phyloP scores from a whole-genome alignment of 1,140 invertebrate genomes.

The Lasaia peninsularis region DNA sequence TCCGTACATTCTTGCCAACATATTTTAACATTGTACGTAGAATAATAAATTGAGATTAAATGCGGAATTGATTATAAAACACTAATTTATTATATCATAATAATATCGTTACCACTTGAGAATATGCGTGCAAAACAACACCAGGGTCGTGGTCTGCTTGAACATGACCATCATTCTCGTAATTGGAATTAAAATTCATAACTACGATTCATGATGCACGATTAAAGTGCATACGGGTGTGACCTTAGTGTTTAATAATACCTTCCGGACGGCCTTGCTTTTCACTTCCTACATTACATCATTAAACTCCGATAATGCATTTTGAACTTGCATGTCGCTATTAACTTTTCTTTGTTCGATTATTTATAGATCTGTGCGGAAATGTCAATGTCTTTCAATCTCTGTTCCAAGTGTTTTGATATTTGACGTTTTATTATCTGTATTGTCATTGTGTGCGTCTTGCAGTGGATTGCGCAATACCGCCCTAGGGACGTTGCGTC shows the following conservation, averaged over 20 bases:
- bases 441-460: slow-evolving; percentile 30
- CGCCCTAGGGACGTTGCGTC: slow-evolving; percentile 61
- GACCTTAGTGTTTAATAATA: slow-evolving; percentile 52
- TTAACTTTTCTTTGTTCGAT: slow-evolving; percentile 44
- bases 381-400: slow-evolving; percentile 14
- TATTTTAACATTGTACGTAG: not conserved
- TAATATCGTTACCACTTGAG: not conserved
- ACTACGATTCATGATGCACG: slow-evolving; percentile 42
- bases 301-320: slow-evolving; percentile 49
- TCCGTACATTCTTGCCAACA: not conserved
- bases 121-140: slow-evolving; percentile 11
- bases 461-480: slow-evolving; percentile 62
- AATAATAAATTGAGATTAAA: not conserved
- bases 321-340: slow-evolving; percentile 42
- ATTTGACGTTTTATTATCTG: slow-evolving; percentile 26
- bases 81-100: not conserved
- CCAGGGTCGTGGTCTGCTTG: slow-evolving; percentile 21
- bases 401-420: slow-evolving; percentile 11
- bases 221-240: slow-evolving; percentile 51
- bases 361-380: slow-evolving; percentile 25
- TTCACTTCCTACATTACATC: slow-evolving; percentile 70
- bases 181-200: slow-evolving; percentile 41
- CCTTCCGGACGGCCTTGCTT: slow-evolving; percentile 65
- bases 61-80: not conserved
- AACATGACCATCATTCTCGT: slow-evolving; percentile 26